Percentiles rank a stretch among this genome's conserved stretches.
These are phyloP conservation scores for Cetoscarus ocellatus DNA, from an alignment of 2,797 vertebrate species.

Conservation along the genomic window DNA sequence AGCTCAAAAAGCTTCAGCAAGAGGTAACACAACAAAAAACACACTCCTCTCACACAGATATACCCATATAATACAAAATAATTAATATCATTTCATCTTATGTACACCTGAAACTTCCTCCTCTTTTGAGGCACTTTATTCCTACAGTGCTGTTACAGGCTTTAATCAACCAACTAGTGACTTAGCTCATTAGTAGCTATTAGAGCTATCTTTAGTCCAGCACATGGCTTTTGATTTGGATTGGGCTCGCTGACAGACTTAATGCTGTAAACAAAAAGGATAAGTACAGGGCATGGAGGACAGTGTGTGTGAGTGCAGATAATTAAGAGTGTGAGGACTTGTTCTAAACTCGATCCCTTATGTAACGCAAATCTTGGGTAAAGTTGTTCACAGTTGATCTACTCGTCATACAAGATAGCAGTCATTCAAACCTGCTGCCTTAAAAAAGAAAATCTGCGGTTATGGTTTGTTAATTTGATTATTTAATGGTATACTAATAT, in stretches of 20 bases:
- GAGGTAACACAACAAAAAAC: constrained; percentile 83
- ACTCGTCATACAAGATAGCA: constrained; percentile 7
- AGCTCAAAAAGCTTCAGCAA: constrained; percentile 94
- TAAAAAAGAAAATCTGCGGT: background rate
- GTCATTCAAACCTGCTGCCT: constrained; percentile 9
- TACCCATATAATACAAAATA: constrained; percentile 13
- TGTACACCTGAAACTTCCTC: constrained; percentile 32
- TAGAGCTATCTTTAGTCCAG: constrained; percentile 72
- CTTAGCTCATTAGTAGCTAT: constrained; percentile 72
- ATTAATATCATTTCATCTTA: constrained; percentile 13
- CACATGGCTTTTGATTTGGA: constrained; percentile 62
- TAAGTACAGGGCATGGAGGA: constrained; percentile 27
- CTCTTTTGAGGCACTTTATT: constrained; percentile 35
- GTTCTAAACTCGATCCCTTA: constrained; percentile 18
- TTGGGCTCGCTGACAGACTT: constrained; percentile 9
- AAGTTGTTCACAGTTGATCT: constrained; percentile 12
- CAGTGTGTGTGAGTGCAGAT: constrained; percentile 3
- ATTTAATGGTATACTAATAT: too few species aligned
- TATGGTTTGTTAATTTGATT: background rate
- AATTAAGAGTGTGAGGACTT: constrained; percentile 20
- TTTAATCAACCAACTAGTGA: constrained; percentile 63
- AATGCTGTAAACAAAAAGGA: constrained; percentile 47
- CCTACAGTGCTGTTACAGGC: constrained; percentile 43
- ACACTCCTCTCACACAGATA: background rate
- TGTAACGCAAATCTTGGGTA: constrained; percentile 1